A percentile compares a stretch with the other conserved stretches of the same genome.
phyloP scores from a whole-genome alignment of 1,140 invertebrate species.

The Sitobion miscanthi region DNA sequence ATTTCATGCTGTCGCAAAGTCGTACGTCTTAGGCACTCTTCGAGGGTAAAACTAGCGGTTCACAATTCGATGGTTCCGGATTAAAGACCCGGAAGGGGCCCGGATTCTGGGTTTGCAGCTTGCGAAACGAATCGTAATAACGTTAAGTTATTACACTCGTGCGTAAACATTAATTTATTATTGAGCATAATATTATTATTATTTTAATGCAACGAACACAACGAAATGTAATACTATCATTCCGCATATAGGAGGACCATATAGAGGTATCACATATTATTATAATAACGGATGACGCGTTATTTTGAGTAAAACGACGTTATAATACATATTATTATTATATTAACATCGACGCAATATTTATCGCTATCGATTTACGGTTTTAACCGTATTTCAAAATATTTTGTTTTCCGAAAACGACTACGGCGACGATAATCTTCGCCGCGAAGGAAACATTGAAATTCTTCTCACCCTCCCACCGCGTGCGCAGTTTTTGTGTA shows the following conservation, averaged over 20 bases:
- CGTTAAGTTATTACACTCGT: not conserved
- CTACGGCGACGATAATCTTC: not conserved
- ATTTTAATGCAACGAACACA: not conserved
- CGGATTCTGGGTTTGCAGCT: not conserved
- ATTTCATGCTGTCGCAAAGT: not conserved
- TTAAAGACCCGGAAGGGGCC: not conserved
- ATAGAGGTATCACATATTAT: not conserved
- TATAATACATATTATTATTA: too few species aligned
- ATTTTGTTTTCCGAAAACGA: not conserved
- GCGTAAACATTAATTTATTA: not conserved
- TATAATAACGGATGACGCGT: not conserved
- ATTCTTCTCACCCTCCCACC: not conserved
- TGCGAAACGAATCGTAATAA: conserved; percentile 12
- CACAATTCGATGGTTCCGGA: conserved; percentile 30
- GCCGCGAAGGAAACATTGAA: not conserved
- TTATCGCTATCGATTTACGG: not conserved
- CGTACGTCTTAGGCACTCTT: not conserved
- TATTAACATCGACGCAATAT: not conserved
- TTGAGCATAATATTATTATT: not conserved
- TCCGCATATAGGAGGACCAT: too few species aligned
- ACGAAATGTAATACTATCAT: too few species aligned
- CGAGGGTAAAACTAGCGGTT: not conserved
- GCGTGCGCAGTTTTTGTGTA: not conserved
- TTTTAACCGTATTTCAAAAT: not conserved
- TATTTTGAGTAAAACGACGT: not conserved